Percentiles rank a stretch among this genome's conserved stretches.
Conservation (phyloP, 2,888 invertebrate genomes). For the Silvanus unidentatus region DNA sequence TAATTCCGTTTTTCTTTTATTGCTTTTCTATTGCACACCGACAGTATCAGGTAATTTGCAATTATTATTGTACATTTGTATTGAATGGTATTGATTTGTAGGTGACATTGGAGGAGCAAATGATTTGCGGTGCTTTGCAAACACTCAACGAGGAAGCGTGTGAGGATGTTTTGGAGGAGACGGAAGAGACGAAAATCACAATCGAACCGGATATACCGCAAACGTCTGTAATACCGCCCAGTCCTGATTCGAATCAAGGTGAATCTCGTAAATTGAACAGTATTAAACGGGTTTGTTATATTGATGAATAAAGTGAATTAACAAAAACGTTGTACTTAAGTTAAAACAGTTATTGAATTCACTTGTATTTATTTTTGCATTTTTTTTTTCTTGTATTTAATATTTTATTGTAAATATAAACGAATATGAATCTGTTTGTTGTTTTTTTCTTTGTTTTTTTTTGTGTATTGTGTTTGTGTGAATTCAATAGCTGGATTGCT, state of each 20-base stretch:
- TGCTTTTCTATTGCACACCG: no score
- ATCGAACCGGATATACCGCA: slow-evolving; percentile 39
- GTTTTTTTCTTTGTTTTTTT: no score
- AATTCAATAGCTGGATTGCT: slow-evolving; percentile 3
- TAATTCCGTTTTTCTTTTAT: no score
- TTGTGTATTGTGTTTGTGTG: slow-evolving; percentile 2
- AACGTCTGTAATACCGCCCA: slow-evolving; percentile 44
- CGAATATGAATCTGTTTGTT: neutral
- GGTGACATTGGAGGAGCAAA: slow-evolving; percentile 91
- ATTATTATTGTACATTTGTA: neutral
- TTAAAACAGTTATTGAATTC: slow-evolving; percentile 26
- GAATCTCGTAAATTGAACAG: slow-evolving; percentile 27
- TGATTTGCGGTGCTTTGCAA: slow-evolving; percentile 90
- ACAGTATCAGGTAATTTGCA: slow-evolving; percentile 9
- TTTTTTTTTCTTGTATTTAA: neutral
- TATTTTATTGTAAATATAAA: neutral
- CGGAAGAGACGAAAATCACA: slow-evolving; percentile 35
- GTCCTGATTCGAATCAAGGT: slow-evolving; percentile 43
- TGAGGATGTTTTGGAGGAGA: slow-evolving; percentile 79
- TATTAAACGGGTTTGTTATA: neutral
- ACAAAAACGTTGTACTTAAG: neutral
- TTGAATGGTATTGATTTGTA: slow-evolving; percentile 46
- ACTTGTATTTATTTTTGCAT: slow-evolving; percentile 6
- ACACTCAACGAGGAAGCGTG: slow-evolving; percentile 89
- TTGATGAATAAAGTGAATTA: neutral